Percentiles rank a stretch among this genome's conserved stretches.
Conservation (phyloP, 1,140 invertebrate species). For the Cydia amplana region DNA sequence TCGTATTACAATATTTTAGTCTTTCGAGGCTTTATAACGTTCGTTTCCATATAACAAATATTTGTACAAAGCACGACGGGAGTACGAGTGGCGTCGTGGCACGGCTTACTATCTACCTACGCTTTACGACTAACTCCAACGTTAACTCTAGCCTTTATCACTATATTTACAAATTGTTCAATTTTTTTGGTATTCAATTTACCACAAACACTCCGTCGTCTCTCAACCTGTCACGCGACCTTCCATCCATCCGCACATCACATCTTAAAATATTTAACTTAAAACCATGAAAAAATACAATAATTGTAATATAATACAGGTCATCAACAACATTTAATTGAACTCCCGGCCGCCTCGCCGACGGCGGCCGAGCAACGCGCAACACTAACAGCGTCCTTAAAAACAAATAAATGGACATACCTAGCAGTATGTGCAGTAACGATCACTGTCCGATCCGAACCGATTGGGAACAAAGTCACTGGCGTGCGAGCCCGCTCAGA, state of each 20-base stretch:
- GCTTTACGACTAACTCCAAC: conserved; percentile 68
- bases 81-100: conserved; percentile 72
- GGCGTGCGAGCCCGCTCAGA: conserved; percentile 64
- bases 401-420: conserved; percentile 76
- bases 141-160: conserved; percentile 65
- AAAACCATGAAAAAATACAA: conserved; percentile 77
- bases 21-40: conserved; percentile 75
- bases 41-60: conserved; percentile 76
- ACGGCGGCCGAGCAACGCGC: conserved; percentile 52
- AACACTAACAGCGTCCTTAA: conserved; percentile 71
- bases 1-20: conserved; percentile 78
- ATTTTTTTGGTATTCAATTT: conserved; percentile 79
- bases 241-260: conserved; percentile 63
- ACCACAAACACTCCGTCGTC: conserved; percentile 68
- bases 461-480: conserved; percentile 64
- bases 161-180: conserved; percentile 78
- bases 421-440: conserved; percentile 72
- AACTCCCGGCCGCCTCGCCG: conserved; percentile 55
- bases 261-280: conserved; percentile 73
- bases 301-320: conserved; percentile 77
- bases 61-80: conserved; percentile 77
- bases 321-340: conserved; percentile 75
- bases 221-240: conserved; percentile 55
- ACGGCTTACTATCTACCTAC: conserved; percentile 74
- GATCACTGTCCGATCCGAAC: conserved; percentile 66